phyloP scores from a whole-genome alignment of 1,140 invertebrate species.

The Bombus confusus region DNA sequence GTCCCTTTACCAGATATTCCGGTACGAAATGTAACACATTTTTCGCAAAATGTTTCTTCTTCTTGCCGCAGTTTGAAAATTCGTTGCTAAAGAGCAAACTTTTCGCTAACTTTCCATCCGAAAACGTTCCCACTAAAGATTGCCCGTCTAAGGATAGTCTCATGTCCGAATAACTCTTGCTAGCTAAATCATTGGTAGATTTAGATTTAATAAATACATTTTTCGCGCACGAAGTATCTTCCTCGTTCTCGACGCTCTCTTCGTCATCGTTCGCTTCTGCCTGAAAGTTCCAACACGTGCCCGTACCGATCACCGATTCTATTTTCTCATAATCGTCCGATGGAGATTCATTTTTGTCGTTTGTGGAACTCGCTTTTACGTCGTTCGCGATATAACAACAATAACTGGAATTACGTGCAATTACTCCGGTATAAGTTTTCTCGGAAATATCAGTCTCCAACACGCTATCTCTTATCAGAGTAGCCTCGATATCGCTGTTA shows the following conservation, averaged over 20 bases:
- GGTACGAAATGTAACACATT: conserved; percentile 75
- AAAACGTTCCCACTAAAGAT: not conserved
- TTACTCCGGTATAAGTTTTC: no score
- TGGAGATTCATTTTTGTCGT: not conserved
- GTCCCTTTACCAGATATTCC: conserved; percentile 41
- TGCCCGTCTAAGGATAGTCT: not conserved
- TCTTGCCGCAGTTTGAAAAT: conserved; percentile 36
- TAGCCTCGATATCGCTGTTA: not conserved
- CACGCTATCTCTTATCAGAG: not conserved
- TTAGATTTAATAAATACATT: conserved; percentile 20
- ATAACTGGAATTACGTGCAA: not conserved
- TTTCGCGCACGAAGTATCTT: not conserved
- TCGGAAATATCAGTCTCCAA: not conserved
- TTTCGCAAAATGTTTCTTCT: conserved; percentile 68
- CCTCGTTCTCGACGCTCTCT: not conserved
- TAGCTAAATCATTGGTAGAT: conserved; percentile 4
- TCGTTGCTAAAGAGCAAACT: not conserved
- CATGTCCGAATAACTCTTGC: not conserved
- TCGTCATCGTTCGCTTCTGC: not conserved
- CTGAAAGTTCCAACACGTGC: not conserved
- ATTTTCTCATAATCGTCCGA: conserved; percentile 57
- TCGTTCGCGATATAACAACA: not conserved
- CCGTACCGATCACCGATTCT: not conserved
- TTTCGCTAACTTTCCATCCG: not conserved
- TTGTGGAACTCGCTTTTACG: no score